Conservation (phyloP, 2,797 vertebrate genomes). For the Acipenser transmontanus region DNA sequence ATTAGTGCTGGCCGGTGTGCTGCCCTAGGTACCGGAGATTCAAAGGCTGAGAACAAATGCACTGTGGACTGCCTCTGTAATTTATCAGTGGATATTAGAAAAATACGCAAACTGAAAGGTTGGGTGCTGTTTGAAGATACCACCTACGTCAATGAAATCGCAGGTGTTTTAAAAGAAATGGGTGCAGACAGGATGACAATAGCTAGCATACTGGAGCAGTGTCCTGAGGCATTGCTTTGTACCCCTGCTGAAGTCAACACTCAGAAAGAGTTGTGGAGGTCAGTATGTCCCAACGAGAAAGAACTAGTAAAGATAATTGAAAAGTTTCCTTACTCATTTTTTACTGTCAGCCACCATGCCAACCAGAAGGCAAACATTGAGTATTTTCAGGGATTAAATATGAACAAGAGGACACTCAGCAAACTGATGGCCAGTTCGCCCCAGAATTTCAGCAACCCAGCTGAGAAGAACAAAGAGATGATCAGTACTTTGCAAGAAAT, state of each 20-base stretch:
- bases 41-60: constrained; percentile 64
- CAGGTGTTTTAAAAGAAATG: constrained; percentile 64
- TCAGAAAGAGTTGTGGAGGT: constrained; percentile 76
- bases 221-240: constrained; percentile 81
- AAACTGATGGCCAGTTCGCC: constrained; percentile 81
- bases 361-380: constrained; percentile 73
- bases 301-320: constrained; percentile 77
- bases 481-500: constrained; percentile 65
- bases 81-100: constrained; percentile 77
- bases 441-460: constrained; percentile 69
- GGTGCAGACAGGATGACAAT: constrained; percentile 60
- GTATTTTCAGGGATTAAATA: constrained; percentile 75
- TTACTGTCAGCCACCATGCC: constrained; percentile 60
- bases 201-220: constrained; percentile 68
- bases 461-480: constrained; percentile 67
- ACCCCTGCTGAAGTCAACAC: constrained; percentile 59
- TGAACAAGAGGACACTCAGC: constrained; percentile 78
- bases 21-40: constrained; percentile 22
- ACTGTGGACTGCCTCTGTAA: constrained; percentile 64
- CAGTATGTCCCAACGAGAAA: constrained; percentile 67
- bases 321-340: constrained; percentile 88
- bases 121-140: constrained; percentile 78
- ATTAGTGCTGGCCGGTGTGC: constrained; percentile 22
- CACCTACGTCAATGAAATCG: constrained; percentile 71
- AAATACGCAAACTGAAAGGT: constrained; percentile 72